Evolutionary conservation across 2,797 vertebrate genomes (phyloP), one percentile per base, ranked within the genome.

Genomic region (Acomys russatus): DNA sequence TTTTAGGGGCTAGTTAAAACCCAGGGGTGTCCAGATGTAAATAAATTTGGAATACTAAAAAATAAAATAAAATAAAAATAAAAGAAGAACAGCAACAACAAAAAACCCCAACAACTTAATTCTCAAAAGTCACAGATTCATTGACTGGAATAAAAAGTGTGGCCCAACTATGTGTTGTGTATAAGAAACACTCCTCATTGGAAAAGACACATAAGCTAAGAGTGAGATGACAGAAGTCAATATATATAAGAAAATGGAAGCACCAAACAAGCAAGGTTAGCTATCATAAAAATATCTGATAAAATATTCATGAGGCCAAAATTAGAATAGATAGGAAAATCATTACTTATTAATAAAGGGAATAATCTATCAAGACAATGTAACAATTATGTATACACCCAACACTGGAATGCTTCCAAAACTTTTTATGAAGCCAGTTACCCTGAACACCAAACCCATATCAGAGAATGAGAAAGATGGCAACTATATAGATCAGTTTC

Each of bases 21-120:
- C 23, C 30, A 10, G 22, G 66, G 63, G 11, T 30, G 1, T 90
- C 74, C 93, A 86, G 1, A 66, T 97, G 92, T 96, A 96, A 98
- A 98, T 98, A 98, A 98, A 98, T 49, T 85, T 96, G 91, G 17
- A 94, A 83, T 28, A 49, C 85, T 90, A 74, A 70, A 44, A 44
- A 44, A 44, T 44, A 44, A 44, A 44, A 44, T 44, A 44, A 44
- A 44, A 44, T n/a, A 44, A 44, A 44, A 44, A 44, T 44, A 44
- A 44, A 44, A 44, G n/a, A n/a, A n/a, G n/a, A n/a, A n/a, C 44
- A 44, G 44, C 44, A 44, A 44, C 44, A 44, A 44, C 44, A 44
- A 44, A 44, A 44, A 44, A 44, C 44, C 44, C 44, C 44, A 44
- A 44, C 44, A 44, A 44, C 44, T 44, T 44, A 44, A 44, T 17